Conservation (phyloP, 2,888 invertebrate species). For the Helicoverpa assulta region DNA sequence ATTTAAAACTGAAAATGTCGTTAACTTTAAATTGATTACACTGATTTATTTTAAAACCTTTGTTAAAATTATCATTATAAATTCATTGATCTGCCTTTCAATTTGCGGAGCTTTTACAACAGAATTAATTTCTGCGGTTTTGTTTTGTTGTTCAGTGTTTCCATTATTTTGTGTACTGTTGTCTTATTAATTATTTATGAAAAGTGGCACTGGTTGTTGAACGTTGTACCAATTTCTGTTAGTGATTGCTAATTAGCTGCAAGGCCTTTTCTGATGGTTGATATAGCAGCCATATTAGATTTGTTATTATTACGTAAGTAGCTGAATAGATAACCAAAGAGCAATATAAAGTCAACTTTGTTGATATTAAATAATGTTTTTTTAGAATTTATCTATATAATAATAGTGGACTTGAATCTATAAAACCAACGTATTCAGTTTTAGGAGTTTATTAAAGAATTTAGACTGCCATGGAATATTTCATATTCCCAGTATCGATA, state of each 20-base stretch:
- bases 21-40: slow-evolving; percentile 41
- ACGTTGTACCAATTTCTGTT: background rate
- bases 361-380: no score
- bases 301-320: background rate
- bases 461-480: no score
- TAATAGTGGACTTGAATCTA: no score
- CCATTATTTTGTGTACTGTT: background rate
- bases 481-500: no score
- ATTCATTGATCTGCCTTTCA: slow-evolving; percentile 48
- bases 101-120: slow-evolving; percentile 28
- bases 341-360: no score
- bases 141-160: slow-evolving; percentile 1
- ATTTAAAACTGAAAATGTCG: slow-evolving; percentile 45
- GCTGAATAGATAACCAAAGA: no score
- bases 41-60: slow-evolving; percentile 32
- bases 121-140: slow-evolving; percentile 33
- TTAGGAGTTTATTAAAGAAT: no score
- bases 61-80: slow-evolving; percentile 53
- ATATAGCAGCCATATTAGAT: background rate
- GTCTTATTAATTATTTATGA: slow-evolving; percentile 2
- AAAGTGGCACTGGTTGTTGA: background rate
- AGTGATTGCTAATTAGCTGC: background rate
- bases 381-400: no score
- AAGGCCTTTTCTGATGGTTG: background rate
- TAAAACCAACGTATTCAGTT: no score